Evolutionary conservation across 2,888 invertebrate species (phyloP), one percentile per base, ranked within the genome.

Genomic region (Drosophila recens): DNA sequence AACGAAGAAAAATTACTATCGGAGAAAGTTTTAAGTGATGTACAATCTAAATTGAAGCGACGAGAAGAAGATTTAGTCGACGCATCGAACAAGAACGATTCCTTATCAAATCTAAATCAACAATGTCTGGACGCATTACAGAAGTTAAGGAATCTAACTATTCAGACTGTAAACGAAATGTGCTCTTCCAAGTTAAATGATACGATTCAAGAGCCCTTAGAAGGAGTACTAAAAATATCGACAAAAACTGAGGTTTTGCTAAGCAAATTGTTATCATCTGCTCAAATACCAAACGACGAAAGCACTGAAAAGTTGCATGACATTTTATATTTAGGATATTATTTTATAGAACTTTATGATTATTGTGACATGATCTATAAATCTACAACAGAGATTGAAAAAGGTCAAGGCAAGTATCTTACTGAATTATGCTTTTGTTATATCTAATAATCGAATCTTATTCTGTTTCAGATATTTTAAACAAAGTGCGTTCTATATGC

Each of bases 351-450:
- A 43, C 63, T 90, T 1, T 86, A 87, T 52, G 90, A 90, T 51
- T 87, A 90, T 62, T 90, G 90, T 48, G 80, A 80, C 38, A 66
- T 82, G 51, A 81, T 91, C 64, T 87, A 79, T 40, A 85, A 87
- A 67, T 85, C 84, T 0, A 88, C 90, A 8, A 89, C 89, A 9
- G 89, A 90, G 59, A 86, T 91, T 66, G 90, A 82, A 48, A 90
- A 90, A 58, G 90, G 84, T 0, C 80, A 90, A 72, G 90, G 90
- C 88, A 45, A 66, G 78, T 63, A 8, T 11, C 27, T 8, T 34
- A 20, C 8, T 10, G 8, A 17, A 6, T 15, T 23, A 43, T 10
- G 20, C 40, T 10, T 13, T 23, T 36, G 5, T 9, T 1, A 15
- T n/a, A 8, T 1, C 2, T 30, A 4, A 13, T 54, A 17, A 34